Conservation (phyloP, 2,797 vertebrate species). For the Centropyge bicolor region DNA sequence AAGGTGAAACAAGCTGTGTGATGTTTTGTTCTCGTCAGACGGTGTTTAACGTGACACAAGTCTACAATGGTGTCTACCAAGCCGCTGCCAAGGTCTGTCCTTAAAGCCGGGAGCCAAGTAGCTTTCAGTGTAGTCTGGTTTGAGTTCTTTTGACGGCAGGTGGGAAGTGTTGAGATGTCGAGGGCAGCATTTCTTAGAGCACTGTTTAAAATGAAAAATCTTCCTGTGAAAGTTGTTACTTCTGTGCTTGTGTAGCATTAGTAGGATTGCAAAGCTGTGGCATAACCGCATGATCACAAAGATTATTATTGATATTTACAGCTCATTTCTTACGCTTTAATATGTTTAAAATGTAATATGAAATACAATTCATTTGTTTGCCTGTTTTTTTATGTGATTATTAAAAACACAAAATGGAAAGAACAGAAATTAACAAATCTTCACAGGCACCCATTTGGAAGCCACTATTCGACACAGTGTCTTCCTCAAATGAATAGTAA, state of each 20-base stretch:
- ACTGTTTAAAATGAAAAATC: not conserved
- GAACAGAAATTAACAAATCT: not conserved
- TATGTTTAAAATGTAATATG: not conserved
- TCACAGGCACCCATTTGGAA: not conserved
- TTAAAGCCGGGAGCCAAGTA: not conserved
- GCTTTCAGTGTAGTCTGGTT: not conserved
- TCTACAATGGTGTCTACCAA: not conserved
- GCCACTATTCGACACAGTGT: not conserved
- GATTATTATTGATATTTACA: not conserved
- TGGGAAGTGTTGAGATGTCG: too few relatives aligned
- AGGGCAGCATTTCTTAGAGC: not conserved
- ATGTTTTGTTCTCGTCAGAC: conserved; percentile 9
- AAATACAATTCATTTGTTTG: not conserved
- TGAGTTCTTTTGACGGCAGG: not conserved
- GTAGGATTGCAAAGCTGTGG: not conserved
- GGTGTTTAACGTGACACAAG: not conserved
- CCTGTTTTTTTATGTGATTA: not conserved
- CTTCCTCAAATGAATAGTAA: not conserved
- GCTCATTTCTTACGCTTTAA: not conserved
- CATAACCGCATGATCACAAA: not conserved
- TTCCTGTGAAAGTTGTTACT: not conserved
- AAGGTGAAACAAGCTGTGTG: conserved; percentile 4
- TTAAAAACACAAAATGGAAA: not conserved
- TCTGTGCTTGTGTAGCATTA: not conserved
- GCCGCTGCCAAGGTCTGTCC: not conserved